Conservation (phyloP, 2,888 invertebrate species). For the Pterostichus niger region DNA sequence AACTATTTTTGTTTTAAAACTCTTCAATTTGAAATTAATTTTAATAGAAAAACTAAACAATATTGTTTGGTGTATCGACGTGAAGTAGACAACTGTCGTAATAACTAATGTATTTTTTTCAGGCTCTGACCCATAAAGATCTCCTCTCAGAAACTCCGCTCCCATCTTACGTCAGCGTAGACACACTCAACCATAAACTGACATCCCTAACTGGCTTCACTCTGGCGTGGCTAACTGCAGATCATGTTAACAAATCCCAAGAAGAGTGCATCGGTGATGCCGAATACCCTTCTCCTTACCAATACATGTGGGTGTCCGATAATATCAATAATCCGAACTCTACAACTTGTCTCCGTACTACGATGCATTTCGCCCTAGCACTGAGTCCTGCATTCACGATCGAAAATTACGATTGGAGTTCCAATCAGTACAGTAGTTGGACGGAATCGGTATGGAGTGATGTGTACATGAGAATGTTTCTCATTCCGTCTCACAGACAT, state of each 20-base stretch:
- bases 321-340: constrained; percentile 78
- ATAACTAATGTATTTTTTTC: constrained; percentile 64
- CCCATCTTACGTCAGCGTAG: constrained; percentile 83
- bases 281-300: constrained; percentile 75
- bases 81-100: neutral
- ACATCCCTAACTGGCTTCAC: constrained; percentile 82
- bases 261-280: constrained; percentile 77
- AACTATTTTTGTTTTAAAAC: no score
- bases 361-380: constrained; percentile 87
- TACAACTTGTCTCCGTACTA: constrained; percentile 85
- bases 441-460: constrained; percentile 92
- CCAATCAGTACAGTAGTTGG: constrained; percentile 91
- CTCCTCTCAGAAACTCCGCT: constrained; percentile 72
- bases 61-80: no score
- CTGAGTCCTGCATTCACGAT: constrained; percentile 90
- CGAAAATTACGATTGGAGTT: constrained; percentile 87
- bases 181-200: constrained; percentile 77
- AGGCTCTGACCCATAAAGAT: constrained; percentile 71
- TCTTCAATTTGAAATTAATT: no score
- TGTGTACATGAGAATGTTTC: constrained; percentile 87
- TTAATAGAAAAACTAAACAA: no score
- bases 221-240: constrained; percentile 83
- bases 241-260: constrained; percentile 73
- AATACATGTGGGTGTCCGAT: constrained; percentile 82
- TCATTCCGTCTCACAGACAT: constrained; percentile 83